A percentile compares a stretch with the other conserved stretches of the same genome.
Evolutionary conservation across 2,888 invertebrate genomes (phyloP).

Genomic region (Noctua pronuba): DNA sequence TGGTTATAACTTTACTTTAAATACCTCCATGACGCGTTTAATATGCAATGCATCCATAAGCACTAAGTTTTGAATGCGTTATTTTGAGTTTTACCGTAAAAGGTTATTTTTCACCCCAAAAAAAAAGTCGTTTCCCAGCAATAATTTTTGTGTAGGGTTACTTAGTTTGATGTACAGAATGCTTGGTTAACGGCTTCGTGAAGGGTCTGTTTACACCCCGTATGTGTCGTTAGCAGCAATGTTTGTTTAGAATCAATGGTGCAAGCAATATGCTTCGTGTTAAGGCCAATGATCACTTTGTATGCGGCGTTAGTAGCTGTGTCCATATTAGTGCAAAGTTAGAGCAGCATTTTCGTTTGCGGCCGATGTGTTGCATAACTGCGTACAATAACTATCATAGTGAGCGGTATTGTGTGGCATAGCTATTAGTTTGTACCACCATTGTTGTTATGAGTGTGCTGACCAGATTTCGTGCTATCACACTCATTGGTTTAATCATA

Average conservation of each 20-base stretch:
- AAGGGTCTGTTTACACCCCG: no score
- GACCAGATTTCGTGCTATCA: conserved; percentile 18
- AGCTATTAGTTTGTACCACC: conserved; percentile 19
- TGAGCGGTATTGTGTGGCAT: conserved; percentile 21
- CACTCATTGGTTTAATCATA: conserved; percentile 1
- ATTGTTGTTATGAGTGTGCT: neutral
- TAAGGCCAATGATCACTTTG: conserved; percentile 58
- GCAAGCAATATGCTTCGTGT: conserved; percentile 46
- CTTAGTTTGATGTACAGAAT: no score
- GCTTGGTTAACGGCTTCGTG: no score
- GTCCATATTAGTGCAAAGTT: conserved; percentile 48
- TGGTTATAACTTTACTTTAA: no score
- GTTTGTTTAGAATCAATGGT: conserved; percentile 54
- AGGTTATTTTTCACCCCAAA: no score
- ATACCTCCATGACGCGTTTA: no score
- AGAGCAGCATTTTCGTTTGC: conserved; percentile 57
- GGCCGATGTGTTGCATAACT: conserved; percentile 48
- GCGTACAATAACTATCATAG: conserved; percentile 39
- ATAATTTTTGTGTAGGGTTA: no score
- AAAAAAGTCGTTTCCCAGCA: no score
- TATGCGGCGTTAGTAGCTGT: conserved; percentile 44
- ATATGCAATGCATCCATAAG: no score
- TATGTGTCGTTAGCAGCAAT: conserved; percentile 47
- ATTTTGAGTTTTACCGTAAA: no score
- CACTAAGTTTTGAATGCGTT: no score